Percentiles rank a stretch among this genome's conserved stretches.
Evolutionary conservation across 2,797 vertebrate species (phyloP).

Genomic region (Myotis findleyi): DNA sequence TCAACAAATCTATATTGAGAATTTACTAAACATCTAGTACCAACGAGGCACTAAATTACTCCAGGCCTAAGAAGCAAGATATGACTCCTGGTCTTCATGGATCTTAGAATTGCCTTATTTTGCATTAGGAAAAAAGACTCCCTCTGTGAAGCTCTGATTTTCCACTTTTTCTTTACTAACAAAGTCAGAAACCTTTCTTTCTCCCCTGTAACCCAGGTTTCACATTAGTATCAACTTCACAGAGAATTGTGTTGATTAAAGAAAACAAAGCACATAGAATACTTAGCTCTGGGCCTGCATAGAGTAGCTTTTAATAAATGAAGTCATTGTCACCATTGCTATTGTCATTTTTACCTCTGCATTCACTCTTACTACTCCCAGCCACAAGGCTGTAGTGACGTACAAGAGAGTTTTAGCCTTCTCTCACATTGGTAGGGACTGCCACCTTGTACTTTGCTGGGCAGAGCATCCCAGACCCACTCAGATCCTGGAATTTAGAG

Average conservation of each 20-base stretch:
- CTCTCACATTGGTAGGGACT: not conserved
- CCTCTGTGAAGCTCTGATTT: not conserved
- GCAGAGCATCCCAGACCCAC: not conserved
- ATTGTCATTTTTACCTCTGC: not conserved
- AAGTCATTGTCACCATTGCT: not conserved
- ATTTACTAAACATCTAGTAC: not conserved
- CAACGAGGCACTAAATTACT: not conserved
- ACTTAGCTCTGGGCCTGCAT: not conserved
- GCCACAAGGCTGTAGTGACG: not conserved
- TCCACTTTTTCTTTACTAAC: not conserved
- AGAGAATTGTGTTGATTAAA: not conserved
- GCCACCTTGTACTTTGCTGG: not conserved
- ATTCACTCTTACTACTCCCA: not conserved
- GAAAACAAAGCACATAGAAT: conserved; percentile 9
- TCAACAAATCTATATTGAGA: conserved; percentile 6
- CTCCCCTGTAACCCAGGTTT: not conserved
- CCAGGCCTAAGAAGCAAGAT: not conserved
- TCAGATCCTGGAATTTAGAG: not conserved
- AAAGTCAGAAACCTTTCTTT: not conserved
- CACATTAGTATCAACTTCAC: not conserved
- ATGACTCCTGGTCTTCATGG: not conserved
- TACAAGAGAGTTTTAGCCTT: not conserved
- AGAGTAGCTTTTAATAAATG: not conserved
- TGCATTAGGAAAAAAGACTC: not conserved
- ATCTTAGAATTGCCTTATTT: not conserved